phyloP scores from a whole-genome alignment of 2,888 invertebrate genomes.

The Zygothrica quintamaculata region DNA sequence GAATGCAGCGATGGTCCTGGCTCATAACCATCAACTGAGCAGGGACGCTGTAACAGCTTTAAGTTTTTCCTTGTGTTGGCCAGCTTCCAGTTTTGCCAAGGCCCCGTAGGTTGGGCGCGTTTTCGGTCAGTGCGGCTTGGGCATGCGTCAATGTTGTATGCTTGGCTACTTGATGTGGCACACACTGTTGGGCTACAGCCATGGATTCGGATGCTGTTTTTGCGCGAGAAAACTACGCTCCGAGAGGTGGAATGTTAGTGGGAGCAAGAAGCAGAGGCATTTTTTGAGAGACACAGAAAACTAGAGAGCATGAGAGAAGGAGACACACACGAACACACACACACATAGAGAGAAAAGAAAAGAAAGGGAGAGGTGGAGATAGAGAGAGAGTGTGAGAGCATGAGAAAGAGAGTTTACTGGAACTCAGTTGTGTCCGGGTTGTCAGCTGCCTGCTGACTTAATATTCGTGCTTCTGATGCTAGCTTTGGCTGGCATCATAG shows the following conservation, averaged over 20 bases:
- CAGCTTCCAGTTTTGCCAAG: slow-evolving; percentile 42
- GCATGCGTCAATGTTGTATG: slow-evolving; percentile 49
- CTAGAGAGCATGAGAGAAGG: background rate
- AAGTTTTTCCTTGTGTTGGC: slow-evolving; percentile 36
- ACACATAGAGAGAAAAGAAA: slow-evolving; percentile 3
- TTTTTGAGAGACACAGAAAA: background rate
- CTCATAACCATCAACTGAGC: slow-evolving; percentile 33
- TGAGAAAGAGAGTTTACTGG: background rate
- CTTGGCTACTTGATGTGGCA: slow-evolving; percentile 11
- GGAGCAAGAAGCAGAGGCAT: slow-evolving; percentile 2
- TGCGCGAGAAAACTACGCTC: no score
- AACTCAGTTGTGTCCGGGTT: slow-evolving; percentile 37
- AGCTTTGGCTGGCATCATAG: slow-evolving; percentile 3
- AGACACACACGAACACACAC: no score
- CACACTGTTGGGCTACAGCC: slow-evolving; percentile 29
- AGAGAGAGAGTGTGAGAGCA: slow-evolving; percentile 6
- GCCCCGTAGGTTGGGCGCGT: slow-evolving; percentile 50
- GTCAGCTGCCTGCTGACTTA: slow-evolving; percentile 45
- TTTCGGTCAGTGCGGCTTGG: slow-evolving; percentile 32
- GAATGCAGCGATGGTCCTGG: slow-evolving; percentile 44
- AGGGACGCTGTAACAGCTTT: slow-evolving; percentile 43
- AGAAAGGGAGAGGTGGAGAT: slow-evolving; percentile 11
- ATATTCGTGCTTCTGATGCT: background rate
- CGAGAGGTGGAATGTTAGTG: slow-evolving; percentile 9
- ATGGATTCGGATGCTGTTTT: slow-evolving; percentile 34